Conservation (phyloP, 2,888 invertebrate genomes). For the Drosophila koepferae region DNA sequence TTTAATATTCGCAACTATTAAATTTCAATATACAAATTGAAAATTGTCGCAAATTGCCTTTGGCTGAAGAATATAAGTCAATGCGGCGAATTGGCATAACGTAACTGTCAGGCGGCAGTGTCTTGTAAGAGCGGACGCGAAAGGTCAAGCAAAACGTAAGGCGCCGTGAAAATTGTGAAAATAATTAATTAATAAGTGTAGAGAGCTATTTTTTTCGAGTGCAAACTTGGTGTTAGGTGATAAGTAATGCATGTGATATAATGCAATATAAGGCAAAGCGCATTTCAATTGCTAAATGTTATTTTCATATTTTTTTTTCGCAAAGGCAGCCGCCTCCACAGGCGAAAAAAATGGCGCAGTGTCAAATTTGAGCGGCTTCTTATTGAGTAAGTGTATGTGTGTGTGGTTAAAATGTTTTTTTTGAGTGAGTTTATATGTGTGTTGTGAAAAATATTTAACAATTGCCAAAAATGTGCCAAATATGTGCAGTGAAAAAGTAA, state of each 20-base stretch:
- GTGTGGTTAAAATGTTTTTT: no score
- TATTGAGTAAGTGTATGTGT: not conserved
- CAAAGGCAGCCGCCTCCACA: not conserved
- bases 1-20: not conserved
- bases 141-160: not conserved
- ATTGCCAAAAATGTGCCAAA: not conserved
- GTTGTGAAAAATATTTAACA: not conserved
- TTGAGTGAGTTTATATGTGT: not conserved
- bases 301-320: not conserved
- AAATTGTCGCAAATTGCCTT: no score
- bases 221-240: not conserved
- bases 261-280: not conserved
- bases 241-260: not conserved
- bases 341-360: not conserved
- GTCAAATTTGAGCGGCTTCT: not conserved
- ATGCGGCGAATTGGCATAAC: conserved; percentile 5
- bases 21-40: not conserved
- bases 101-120: not conserved
- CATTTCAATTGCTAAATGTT: not conserved
- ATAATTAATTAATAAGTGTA: not conserved
- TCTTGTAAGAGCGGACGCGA: not conserved
- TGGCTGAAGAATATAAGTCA: not conserved
- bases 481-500: not conserved
- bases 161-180: not conserved
- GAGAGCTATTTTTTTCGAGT: not conserved